Conservation (phyloP, 2,888 invertebrate species). For the Gibbula magus region DNA sequence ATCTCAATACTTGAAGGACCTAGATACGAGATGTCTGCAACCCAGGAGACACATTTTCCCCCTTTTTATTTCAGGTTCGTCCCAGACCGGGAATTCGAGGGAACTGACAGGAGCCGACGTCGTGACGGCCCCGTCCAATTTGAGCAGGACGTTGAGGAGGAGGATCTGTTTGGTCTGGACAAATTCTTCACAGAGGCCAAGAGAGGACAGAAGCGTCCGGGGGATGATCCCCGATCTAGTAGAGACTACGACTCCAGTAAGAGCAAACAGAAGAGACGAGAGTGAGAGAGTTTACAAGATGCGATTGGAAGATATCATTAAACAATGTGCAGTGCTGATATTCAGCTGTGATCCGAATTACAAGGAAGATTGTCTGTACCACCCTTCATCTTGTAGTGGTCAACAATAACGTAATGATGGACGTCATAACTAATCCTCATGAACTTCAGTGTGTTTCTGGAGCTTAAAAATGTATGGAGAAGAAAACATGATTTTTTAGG, state of each 20-base stretch:
- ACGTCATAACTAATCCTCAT: too few relatives aligned
- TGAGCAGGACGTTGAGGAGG: slow-evolving; percentile 80
- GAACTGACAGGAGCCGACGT: slow-evolving; percentile 82
- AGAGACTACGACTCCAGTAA: slow-evolving; percentile 64
- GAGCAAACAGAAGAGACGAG: slow-evolving; percentile 64
- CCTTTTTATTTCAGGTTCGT: slow-evolving; percentile 84
- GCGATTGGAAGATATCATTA: neutral
- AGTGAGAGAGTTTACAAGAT: slow-evolving; percentile 40
- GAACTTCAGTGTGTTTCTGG: too few relatives aligned
- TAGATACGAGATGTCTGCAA: neutral
- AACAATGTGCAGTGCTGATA: too few relatives aligned
- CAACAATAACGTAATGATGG: too few relatives aligned
- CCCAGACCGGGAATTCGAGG: slow-evolving; percentile 97
- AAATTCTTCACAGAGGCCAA: slow-evolving; percentile 98
- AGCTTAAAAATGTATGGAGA: too few relatives aligned
- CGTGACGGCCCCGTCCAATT: slow-evolving; percentile 90
- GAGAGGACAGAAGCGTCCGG: slow-evolving; percentile 77
- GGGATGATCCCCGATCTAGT: slow-evolving; percentile 67
- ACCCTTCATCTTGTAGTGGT: too few relatives aligned
- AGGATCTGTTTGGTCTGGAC: slow-evolving; percentile 98
- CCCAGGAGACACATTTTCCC: neutral
- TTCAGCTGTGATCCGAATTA: too few relatives aligned
- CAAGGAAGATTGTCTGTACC: too few relatives aligned
- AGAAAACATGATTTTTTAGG: too few relatives aligned
- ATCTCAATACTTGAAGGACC: neutral